phyloP scores from a whole-genome alignment of 2,797 vertebrate species.

The Takifugu rubripes region DNA sequence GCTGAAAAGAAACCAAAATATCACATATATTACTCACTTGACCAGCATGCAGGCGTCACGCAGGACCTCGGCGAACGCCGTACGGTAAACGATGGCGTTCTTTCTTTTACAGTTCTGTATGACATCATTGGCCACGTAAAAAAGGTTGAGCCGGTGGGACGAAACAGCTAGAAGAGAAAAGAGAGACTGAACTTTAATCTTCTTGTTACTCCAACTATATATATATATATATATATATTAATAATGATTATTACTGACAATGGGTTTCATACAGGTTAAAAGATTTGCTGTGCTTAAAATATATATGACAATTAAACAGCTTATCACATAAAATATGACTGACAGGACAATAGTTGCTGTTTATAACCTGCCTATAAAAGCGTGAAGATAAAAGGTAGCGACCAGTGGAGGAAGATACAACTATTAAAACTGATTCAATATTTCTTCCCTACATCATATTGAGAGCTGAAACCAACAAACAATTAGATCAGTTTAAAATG shows the following conservation, averaged over 20 bases:
- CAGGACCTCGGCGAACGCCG: conserved; percentile 90
- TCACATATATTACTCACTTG: conserved; percentile 77
- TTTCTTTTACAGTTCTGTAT: conserved; percentile 98
- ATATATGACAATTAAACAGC: not conserved
- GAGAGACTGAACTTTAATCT: not conserved
- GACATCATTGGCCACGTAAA: conserved; percentile 96
- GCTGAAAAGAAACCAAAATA: not conserved
- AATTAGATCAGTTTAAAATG: no score
- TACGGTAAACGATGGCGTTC: conserved; percentile 91
- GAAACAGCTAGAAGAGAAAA: conserved; percentile 76
- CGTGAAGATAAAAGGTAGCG: no score
- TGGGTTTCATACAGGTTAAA: no score
- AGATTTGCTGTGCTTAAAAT: no score
- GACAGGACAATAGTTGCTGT: not conserved
- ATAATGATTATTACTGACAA: not conserved
- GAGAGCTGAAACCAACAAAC: no score
- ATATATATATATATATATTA: not conserved
- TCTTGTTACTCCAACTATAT: no score
- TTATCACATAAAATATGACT: not conserved
- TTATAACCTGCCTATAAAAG: no score
- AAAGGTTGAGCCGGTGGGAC: conserved; percentile 88
- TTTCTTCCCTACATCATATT: no score
- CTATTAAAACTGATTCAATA: no score
- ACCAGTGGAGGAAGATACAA: no score
- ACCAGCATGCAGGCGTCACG: conserved; percentile 86